Evolutionary conservation across 2,113 vertebrate genomes (phyloP).

Genomic region (Ondatra zibethicus): DNA sequence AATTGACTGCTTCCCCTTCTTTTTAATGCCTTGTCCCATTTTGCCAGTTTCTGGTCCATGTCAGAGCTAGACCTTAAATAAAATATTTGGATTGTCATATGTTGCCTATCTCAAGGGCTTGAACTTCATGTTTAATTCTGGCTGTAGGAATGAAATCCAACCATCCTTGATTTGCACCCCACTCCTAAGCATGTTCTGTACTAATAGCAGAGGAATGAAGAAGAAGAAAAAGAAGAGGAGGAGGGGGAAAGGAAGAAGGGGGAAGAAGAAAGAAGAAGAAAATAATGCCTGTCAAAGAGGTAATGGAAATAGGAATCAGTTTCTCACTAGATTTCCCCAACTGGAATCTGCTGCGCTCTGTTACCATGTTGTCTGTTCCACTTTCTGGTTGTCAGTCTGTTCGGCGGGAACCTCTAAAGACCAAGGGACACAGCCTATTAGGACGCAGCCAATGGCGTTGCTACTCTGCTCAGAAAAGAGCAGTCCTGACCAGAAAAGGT

Average conservation of each 20-base stretch:
- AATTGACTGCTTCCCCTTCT: background rate
- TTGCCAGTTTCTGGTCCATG: background rate
- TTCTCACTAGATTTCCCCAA: background rate
- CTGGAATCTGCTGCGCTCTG: background rate
- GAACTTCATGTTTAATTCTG: background rate
- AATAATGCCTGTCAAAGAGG: background rate
- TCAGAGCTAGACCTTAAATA: slow-evolving; percentile 13
- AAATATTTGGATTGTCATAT: background rate
- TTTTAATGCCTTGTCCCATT: background rate
- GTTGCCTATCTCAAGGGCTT: background rate
- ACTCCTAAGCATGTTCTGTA: background rate
- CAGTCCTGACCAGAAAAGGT: background rate
- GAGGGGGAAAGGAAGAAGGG: too few relatives aligned
- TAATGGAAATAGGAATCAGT: background rate
- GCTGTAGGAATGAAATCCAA: slow-evolving; percentile 19
- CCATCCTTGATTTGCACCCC: background rate
- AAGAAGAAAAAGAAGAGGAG: background rate
- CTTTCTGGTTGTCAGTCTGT: background rate
- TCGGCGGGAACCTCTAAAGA: background rate
- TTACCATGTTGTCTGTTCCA: background rate
- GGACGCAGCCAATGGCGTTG: background rate
- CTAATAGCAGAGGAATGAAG: background rate
- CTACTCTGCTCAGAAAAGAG: background rate
- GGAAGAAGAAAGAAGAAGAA: background rate
- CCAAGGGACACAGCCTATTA: background rate